phyloP scores from a whole-genome alignment of 2,797 vertebrate species.

The Cirrhinus mrigala region DNA sequence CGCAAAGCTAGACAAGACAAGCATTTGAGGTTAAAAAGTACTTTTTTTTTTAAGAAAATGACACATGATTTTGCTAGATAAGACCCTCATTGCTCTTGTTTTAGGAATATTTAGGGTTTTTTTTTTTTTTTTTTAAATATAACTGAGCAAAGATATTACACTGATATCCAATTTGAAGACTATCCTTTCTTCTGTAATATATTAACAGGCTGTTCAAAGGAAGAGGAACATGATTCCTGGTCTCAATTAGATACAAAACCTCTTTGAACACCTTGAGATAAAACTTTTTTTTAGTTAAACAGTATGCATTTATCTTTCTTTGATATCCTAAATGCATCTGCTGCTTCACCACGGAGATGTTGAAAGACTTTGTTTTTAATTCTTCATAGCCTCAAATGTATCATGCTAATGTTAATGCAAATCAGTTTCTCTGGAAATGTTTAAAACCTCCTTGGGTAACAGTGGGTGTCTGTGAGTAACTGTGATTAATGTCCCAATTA shows the following conservation, averaged over 20 bases:
- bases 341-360: not conserved
- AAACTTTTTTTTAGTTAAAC: not conserved
- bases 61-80: too few relatives aligned
- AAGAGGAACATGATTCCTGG: not conserved
- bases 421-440: not conserved
- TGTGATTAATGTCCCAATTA: conserved; percentile 48
- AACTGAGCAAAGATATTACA: not conserved
- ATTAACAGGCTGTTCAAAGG: not conserved
- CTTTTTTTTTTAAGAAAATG: too few relatives aligned
- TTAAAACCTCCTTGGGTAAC: conserved; percentile 8
- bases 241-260: not conserved
- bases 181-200: not conserved
- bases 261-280: not conserved
- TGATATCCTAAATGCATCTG: not conserved
- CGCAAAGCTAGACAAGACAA: too few relatives aligned
- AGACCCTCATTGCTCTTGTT: not conserved
- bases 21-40: too few relatives aligned
- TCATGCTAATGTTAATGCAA: conserved; percentile 21
- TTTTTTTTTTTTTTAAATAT: not conserved
- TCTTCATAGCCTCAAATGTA: not conserved
- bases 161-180: not conserved
- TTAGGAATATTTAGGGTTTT: not conserved
- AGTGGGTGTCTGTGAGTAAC: conserved; percentile 21
- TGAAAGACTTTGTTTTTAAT: not conserved
- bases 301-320: not conserved